Evolutionary conservation across 2,888 invertebrate genomes (phyloP).

Genomic region (Phytoseiulus persimilis): DNA sequence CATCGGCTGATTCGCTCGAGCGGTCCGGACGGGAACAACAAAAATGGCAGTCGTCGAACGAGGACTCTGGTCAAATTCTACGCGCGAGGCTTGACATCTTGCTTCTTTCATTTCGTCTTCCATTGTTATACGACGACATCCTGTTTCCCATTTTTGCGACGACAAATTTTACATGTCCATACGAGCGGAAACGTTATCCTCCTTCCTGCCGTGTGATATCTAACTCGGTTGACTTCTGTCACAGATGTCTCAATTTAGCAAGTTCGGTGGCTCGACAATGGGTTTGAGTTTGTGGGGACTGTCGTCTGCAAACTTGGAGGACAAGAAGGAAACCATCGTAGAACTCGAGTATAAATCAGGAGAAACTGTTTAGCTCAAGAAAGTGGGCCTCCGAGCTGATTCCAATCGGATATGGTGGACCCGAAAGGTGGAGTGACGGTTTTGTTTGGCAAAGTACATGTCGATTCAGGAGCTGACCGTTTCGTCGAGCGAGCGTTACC

Average conservation of each 20-base stretch:
- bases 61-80: constrained; percentile 5
- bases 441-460: not conserved
- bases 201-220: not conserved
- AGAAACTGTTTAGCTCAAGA: too few species aligned
- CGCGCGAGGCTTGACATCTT: not conserved
- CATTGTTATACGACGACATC: not conserved
- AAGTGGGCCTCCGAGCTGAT: not conserved
- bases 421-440: not conserved
- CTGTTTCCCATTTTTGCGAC: not conserved
- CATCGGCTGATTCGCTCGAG: not conserved
- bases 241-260: not conserved
- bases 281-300: not conserved
- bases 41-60: not conserved
- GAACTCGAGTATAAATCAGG: too few species aligned
- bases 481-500: not conserved
- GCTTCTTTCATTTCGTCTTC: not conserved
- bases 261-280: not conserved
- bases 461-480: not conserved
- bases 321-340: too few species aligned
- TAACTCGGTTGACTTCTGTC: not conserved
- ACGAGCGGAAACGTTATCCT: not conserved
- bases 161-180: not conserved
- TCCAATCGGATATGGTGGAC: not conserved
- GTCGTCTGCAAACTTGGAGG: not conserved
- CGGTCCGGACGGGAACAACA: constrained; percentile 5